Evolutionary conservation across 2,113 vertebrate genomes (phyloP).

Genomic region (Oreochromis spilurus): DNA sequence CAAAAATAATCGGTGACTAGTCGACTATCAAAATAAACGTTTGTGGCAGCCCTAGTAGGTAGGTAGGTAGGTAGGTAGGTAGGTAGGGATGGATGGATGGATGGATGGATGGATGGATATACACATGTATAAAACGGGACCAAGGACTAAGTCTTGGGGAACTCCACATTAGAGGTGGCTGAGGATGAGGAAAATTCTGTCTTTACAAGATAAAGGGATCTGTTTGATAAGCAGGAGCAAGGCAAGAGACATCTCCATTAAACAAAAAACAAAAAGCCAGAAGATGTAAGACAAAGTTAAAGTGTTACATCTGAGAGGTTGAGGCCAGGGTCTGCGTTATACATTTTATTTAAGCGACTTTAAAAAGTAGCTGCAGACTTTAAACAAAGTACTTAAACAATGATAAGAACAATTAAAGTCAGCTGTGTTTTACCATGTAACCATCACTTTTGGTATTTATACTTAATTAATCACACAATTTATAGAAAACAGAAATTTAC

Average conservation of each 20-base stretch:
- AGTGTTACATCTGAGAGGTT: background rate
- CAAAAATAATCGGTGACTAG: too few species aligned
- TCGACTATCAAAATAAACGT: too few species aligned
- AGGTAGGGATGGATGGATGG: too few species aligned
- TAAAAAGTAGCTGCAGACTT: background rate
- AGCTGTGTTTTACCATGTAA: background rate
- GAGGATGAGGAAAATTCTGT: background rate
- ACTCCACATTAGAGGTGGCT: background rate
- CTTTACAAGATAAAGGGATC: background rate
- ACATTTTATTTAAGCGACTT: background rate
- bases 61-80: too few species aligned
- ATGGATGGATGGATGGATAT: too few species aligned
- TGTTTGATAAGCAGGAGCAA: background rate
- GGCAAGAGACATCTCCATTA: background rate
- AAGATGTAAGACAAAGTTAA: background rate
- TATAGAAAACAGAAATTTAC: background rate
- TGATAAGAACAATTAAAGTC: background rate
- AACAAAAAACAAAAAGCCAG: background rate
- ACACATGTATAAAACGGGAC: background rate
- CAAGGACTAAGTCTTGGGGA: background rate
- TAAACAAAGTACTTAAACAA: background rate
- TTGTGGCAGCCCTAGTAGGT: too few species aligned
- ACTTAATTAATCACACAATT: background rate
- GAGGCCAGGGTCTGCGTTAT: background rate
- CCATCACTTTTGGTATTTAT: background rate